phyloP scores from a whole-genome alignment of 2,113 vertebrate genomes.

The Chiloscyllium plagiosum region DNA sequence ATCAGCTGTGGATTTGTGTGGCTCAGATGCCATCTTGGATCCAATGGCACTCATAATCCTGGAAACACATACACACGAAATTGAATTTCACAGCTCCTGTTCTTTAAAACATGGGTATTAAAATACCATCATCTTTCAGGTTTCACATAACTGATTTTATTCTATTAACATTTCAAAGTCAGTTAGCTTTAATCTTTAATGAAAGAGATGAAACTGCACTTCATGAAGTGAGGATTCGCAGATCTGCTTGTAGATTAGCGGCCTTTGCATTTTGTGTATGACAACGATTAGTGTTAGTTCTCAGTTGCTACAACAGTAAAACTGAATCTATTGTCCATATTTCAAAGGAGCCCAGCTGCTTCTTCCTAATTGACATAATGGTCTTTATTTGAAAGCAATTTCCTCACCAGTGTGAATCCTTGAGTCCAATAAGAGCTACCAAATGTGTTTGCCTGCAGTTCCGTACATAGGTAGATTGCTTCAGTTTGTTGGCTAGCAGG shows the following conservation, averaged over 20 bases:
- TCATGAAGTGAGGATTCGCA: not conserved
- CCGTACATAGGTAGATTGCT: not conserved
- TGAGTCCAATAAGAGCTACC: not conserved
- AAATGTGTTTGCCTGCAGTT: not conserved
- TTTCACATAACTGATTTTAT: not conserved
- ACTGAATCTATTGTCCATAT: not conserved
- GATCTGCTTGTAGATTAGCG: not conserved
- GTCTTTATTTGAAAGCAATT: not conserved
- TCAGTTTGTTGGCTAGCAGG: not conserved
- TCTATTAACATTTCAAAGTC: not conserved
- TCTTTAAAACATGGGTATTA: not conserved
- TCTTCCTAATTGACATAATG: not conserved
- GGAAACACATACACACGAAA: not conserved
- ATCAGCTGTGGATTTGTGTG: not conserved
- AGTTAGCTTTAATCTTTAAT: not conserved
- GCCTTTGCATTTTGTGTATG: not conserved
- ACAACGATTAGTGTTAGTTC: not conserved
- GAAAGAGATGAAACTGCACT: not conserved
- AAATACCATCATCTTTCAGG: not conserved
- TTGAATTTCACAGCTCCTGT: not conserved
- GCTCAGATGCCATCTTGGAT: not conserved
- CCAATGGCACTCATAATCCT: not conserved
- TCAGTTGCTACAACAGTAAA: not conserved
- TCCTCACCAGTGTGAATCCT: not conserved
- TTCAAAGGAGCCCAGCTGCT: not conserved